Evolutionary conservation across 2,888 invertebrate genomes (phyloP).

Genomic region (Tholera decimalis): DNA sequence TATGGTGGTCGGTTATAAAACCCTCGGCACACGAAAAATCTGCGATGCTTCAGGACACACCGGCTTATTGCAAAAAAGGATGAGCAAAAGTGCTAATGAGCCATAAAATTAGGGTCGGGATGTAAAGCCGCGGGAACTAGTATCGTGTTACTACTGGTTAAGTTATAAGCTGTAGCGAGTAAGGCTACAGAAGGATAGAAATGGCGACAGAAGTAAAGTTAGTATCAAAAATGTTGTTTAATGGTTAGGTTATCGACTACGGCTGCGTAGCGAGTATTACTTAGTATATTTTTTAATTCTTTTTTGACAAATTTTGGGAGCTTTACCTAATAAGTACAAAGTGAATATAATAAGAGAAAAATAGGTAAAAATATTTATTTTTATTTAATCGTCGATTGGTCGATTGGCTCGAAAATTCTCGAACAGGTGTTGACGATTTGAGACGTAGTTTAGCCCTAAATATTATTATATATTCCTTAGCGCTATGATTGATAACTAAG

Average conservation of each 20-base stretch:
- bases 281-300: too few species aligned
- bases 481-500: too few species aligned
- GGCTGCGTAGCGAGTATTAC: conserved; percentile 26
- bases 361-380: too few species aligned
- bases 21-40: conserved; percentile 62
- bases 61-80: conserved; percentile 84
- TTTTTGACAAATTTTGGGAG: too few species aligned
- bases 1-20: conserved; percentile 78
- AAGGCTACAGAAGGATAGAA: background rate
- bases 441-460: too few species aligned
- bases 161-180: conserved; percentile 57
- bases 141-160: conserved; percentile 77
- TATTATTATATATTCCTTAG: too few species aligned
- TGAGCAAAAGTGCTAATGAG: conserved; percentile 86
- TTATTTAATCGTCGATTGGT: too few species aligned
- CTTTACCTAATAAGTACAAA: too few species aligned
- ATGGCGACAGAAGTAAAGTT: background rate
- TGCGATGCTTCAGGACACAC: conserved; percentile 74
- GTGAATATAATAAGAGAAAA: too few species aligned
- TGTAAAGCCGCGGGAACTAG: conserved; percentile 74
- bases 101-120: conserved; percentile 88
- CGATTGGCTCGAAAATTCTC: too few species aligned
- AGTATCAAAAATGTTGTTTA: background rate
- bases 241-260: conserved; percentile 5
- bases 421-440: too few species aligned